Conservation (phyloP, 2,888 invertebrate genomes). For the Brachyptera risi region DNA sequence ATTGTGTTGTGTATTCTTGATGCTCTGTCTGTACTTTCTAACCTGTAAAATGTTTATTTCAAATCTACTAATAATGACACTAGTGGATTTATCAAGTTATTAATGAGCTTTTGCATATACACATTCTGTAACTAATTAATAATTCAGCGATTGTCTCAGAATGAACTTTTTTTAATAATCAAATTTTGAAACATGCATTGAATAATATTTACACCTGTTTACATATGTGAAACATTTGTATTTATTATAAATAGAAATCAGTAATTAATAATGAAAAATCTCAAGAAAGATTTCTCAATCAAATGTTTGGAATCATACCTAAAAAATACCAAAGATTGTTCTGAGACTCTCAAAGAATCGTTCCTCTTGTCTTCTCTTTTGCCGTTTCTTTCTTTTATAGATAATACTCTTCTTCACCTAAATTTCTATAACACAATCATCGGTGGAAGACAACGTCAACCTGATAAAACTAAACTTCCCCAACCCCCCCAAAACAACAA, state of each 20-base stretch:
- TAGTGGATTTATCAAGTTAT: not conserved
- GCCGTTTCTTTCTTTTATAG: slow-evolving; percentile 19
- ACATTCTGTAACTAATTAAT: not conserved
- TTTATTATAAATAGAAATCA: too few species aligned
- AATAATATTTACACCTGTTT: too few species aligned
- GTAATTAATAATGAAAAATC: too few species aligned
- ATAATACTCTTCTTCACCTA: slow-evolving; percentile 15
- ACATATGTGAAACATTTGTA: too few species aligned
- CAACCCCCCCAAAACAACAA: not conserved
- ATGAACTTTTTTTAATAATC: not conserved
- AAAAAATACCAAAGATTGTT: not conserved
- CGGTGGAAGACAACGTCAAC: slow-evolving; percentile 2
- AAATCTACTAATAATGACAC: slow-evolving; percentile 6
- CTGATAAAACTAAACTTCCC: not conserved
- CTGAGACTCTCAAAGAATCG: not conserved
- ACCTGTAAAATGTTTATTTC: not conserved
- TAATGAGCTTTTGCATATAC: not conserved
- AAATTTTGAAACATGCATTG: not conserved
- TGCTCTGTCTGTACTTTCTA: not conserved
- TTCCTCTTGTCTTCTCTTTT: slow-evolving; percentile 13
- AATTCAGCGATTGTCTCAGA: not conserved
- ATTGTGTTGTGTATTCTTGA: slow-evolving; percentile 10
- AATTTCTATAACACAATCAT: slow-evolving; percentile 6
- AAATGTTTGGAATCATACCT: not conserved
- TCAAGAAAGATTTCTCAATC: not conserved